Conservation (phyloP, 2,113 vertebrate species). For the Myrmecophaga tridactyla region DNA sequence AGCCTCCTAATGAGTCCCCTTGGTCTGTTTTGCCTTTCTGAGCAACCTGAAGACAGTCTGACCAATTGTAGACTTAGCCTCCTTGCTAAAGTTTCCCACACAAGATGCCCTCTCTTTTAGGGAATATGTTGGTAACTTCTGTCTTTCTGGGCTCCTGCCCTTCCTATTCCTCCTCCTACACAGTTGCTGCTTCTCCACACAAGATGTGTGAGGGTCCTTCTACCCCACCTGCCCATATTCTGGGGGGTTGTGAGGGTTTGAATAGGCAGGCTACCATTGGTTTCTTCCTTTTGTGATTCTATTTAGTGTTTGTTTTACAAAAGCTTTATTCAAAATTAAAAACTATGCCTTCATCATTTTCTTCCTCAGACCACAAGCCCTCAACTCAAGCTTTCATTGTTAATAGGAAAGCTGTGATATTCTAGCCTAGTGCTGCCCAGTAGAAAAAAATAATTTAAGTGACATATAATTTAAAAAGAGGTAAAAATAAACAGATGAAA, state of each 20-base stretch:
- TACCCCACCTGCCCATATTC: background rate
- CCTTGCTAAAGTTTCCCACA: background rate
- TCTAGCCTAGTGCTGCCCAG: background rate
- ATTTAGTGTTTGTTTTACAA: background rate
- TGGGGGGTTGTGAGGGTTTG: background rate
- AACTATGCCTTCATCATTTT: background rate
- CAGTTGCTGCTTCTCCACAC: too few species aligned
- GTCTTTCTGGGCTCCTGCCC: background rate
- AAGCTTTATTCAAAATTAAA: background rate
- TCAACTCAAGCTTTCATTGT: background rate
- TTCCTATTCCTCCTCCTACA: background rate
- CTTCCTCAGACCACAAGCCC: background rate
- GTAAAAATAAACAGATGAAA: background rate
- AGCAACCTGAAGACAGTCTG: background rate
- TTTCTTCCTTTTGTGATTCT: background rate
- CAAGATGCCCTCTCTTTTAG: background rate
- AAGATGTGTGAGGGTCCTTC: background rate
- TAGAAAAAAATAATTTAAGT: background rate
- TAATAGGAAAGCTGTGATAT: background rate
- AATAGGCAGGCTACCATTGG: background rate
- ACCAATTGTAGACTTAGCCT: background rate
- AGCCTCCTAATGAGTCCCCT: background rate
- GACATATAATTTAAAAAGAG: background rate
- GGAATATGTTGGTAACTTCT: background rate
- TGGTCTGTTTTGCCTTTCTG: background rate